A percentile compares a stretch with the other conserved stretches of the same genome.
Conservation (phyloP, 2,113 vertebrate genomes). For the Colossoma macropomum region DNA sequence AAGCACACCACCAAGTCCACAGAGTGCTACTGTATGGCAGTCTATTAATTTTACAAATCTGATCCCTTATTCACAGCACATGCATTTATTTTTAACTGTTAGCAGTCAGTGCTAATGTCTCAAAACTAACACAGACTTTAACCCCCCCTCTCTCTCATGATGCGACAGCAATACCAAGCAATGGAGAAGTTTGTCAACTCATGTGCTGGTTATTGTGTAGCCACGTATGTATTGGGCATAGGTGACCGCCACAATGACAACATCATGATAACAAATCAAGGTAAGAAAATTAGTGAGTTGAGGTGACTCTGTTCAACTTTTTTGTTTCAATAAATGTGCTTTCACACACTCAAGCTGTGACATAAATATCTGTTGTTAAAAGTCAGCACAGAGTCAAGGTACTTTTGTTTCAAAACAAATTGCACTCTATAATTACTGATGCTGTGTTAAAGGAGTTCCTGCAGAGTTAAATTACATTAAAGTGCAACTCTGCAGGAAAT, state of each 20-base stretch:
- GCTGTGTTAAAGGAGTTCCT: no score
- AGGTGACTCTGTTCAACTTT: not conserved
- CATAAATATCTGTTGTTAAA: not conserved
- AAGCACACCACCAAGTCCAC: no score
- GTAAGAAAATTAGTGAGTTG: slow-evolving; percentile 54
- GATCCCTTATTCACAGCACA: not conserved
- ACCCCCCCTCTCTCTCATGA: not conserved
- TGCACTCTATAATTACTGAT: not conserved
- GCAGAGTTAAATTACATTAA: not conserved
- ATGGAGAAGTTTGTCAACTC: slow-evolving; percentile 81
- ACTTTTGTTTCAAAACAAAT: not conserved
- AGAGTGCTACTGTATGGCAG: no score
- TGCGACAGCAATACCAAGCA: slow-evolving; percentile 70
- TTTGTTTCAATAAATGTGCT: not conserved
- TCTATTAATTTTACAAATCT: not conserved
- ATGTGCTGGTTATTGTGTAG: slow-evolving; percentile 82
- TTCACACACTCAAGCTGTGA: not conserved
- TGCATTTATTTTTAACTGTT: no score
- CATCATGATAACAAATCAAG: slow-evolving; percentile 82
- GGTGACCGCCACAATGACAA: slow-evolving; percentile 85
- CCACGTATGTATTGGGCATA: slow-evolving; percentile 81
- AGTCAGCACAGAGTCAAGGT: not conserved
- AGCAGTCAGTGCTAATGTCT: no score
- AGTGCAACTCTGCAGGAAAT: not conserved
- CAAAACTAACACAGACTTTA: no score